Base-by-base conservation (phyloP, 1,140 invertebrate species). In the Battus philenor region DNA sequence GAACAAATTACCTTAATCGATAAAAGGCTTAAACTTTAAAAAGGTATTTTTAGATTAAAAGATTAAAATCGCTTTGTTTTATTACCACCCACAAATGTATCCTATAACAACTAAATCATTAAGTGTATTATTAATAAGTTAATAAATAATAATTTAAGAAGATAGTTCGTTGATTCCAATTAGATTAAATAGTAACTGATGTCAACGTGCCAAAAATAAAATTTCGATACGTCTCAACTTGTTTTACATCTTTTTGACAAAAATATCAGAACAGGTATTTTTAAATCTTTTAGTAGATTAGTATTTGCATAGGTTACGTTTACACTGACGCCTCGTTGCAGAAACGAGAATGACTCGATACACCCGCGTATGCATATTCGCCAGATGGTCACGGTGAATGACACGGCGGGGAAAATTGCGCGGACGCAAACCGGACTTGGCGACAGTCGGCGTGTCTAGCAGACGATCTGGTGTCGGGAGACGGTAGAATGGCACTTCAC, bases 261-360 rank as follows among this genome's bases (percentile, higher is more conserved):
- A 20, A 20, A 20, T n/a, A 20, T 20, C 18, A 20, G 6, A 20
- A 20, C 18, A 3, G 18, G 18, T 20, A 55, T 47, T 47, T 50
- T 43, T 32, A 38, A 43, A n/a, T 38, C 47, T 47, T 47, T 26
- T 18, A 39, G 47, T 44, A 45, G 32, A 54, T 32, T 43, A 8
- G 34, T 44, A 47, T 55, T 50, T 47, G 2, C 2, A 20, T 2
- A 20, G 18, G 18, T n/a, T n/a, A n/a, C 18, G 18, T 20, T 20
- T 20, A 20, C 18, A 20, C 18, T 20, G 2, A 3, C 18, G 18
- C 18, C 18, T 2, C 6, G 2, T 20, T 3, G 2, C 17, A 18
- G n/a, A 9, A 34, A 34, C 32, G 9, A 18, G n/a, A 31, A 20
- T 11, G 9, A 5, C n/a, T 33, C 15, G 7, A 34, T 34, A 34